Base-by-base conservation (phyloP, 2,888 invertebrate genomes). In the Ditylenchus weischeri region DNA sequence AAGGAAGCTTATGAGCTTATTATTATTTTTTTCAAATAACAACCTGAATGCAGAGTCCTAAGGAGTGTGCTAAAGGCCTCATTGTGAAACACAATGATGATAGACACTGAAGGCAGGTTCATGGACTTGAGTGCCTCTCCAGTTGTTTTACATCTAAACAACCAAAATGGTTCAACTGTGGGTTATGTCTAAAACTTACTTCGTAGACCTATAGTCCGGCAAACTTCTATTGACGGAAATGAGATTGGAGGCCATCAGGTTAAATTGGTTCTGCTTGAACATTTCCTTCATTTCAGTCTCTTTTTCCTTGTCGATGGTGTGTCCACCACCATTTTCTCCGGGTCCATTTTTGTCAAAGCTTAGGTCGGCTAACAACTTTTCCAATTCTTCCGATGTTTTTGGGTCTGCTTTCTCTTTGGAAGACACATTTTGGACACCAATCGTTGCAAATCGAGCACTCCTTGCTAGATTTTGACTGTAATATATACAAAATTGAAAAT, bases 11-110 rank as follows among this genome's bases (percentile, higher is more conserved):
- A 29, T 29, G 2, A 29, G 29, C 29, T 29, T 29, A n/a, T n/a
- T n/a, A n/a, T 29, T 29, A 29, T 29, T 29, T 5, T 29, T 5
- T 29, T 5, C 29, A 29, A 29, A 43, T 6, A 15, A 1, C 43
- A 43, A 43, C 43, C 43, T 43, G 83, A 83, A 65, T 84, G 83
- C 7, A 84, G 75, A 3, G 81, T 82, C 49, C 96, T 87, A 71
- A 96, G 87, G 23, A 98, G 87, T 0, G 96, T 98, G 57, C 92
- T 90, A 95, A 95, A 96, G 0, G 96, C 96, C 85, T 98, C 96
- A 85, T 98, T 98, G 86, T 98, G 96, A 86, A 98, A 98, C 64
- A 98, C 96, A 80, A 98, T 94, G 71, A 98, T 93, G 79, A 98
- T 92, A 80, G 93, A 92, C 29, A 95, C 94, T 54, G 91, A 89